These are phyloP conservation scores for Lepisosteus oculatus DNA, from an alignment of 2,113 vertebrate species.

Conservation along the genomic window DNA sequence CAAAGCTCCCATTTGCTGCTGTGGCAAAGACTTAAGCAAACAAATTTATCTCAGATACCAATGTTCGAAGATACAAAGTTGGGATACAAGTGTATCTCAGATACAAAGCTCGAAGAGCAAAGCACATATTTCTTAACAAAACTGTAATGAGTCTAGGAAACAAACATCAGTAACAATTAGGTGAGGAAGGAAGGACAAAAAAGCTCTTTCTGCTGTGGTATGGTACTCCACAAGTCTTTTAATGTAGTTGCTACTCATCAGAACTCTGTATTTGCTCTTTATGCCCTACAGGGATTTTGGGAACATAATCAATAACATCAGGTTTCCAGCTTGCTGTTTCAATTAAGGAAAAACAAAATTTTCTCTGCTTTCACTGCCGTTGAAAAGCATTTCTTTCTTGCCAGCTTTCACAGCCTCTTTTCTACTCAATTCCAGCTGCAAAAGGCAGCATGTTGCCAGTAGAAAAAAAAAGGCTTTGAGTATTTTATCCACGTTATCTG, in stretches of 20 bases:
- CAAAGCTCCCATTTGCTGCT: neutral
- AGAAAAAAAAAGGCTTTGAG: conserved; percentile 3
- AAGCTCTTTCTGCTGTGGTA: neutral
- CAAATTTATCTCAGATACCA: too few species aligned
- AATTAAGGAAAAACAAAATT: conserved; percentile 16
- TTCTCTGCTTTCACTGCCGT: conserved; percentile 18
- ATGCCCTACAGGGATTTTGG: neutral
- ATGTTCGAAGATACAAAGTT: neutral
- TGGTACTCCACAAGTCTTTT: neutral
- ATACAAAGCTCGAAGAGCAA: too few species aligned
- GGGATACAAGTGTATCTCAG: too few species aligned
- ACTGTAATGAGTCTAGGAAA: too few species aligned
- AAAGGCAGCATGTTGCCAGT: conserved; percentile 24
- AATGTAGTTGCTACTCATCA: conserved; percentile 1
- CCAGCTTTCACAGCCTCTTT: conserved; percentile 28
- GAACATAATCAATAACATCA: conserved; percentile 7
- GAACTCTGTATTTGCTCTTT: neutral
- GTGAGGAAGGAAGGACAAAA: neutral
- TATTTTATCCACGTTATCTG: conserved; percentile 46
- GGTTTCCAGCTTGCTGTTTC: neutral
- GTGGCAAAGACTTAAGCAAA: neutral
- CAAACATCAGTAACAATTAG: too few species aligned
- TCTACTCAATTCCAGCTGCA: neutral
- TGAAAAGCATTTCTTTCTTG: conserved; percentile 25
- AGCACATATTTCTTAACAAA: too few species aligned